These are phyloP conservation scores for Drosophila emarginata DNA, from an alignment of 2,888 invertebrate genomes.

Conservation along the genomic window DNA sequence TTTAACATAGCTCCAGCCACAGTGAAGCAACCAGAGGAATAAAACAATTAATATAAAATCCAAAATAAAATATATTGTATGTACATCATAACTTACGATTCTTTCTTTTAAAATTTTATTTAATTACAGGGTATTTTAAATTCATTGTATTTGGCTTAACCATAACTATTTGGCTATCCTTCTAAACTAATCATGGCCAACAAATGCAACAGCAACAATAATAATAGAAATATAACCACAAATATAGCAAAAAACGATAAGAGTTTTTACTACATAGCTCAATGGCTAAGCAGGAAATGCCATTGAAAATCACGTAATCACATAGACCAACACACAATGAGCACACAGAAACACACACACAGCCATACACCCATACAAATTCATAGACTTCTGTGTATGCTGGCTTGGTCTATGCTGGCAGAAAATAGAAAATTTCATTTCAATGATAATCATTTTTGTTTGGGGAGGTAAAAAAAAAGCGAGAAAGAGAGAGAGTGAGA, in stretches of 20 bases:
- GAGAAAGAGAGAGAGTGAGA: neutral
- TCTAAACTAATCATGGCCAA: neutral
- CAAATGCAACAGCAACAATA: slow-evolving; percentile 13
- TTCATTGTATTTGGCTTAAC: neutral
- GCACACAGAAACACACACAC: slow-evolving; percentile 6
- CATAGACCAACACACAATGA: slow-evolving; percentile 25
- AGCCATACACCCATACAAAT: slow-evolving; percentile 5
- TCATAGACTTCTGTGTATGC: slow-evolving; percentile 7
- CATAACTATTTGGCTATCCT: neutral
- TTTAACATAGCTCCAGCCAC: no score
- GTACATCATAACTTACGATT: no score
- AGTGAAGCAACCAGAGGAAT: no score
- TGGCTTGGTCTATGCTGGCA: slow-evolving; percentile 19
- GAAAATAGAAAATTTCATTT: slow-evolving; percentile 70
- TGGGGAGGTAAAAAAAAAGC: slow-evolving; percentile 5
- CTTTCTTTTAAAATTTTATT: no score
- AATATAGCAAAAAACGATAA: slow-evolving; percentile 30
- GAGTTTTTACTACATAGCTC: slow-evolving; percentile 38
- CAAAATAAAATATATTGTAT: no score
- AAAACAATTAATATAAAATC: no score
- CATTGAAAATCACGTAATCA: slow-evolving; percentile 71
- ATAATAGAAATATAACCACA: slow-evolving; percentile 30
- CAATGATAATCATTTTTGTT: slow-evolving; percentile 68
- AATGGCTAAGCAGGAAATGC: slow-evolving; percentile 66
- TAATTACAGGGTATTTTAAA: neutral